A percentile compares a stretch with the other conserved stretches of the same genome.
These are phyloP conservation scores for Zaprionus kolodkinae DNA, from an alignment of 1,140 invertebrate species.

Conservation along the genomic window DNA sequence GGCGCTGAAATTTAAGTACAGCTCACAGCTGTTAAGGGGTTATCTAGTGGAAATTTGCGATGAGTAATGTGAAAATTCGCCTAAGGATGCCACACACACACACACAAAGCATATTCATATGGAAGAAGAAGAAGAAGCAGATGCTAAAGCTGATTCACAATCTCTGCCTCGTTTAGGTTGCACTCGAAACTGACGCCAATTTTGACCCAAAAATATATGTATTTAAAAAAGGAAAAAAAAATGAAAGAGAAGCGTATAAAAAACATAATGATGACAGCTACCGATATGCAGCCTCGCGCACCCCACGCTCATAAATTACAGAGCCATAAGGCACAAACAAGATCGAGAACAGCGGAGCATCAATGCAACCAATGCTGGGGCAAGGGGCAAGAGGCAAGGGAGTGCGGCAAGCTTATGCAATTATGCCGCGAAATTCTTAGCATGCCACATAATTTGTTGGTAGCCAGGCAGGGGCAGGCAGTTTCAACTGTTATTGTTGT, in stretches of 20 bases:
- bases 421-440: conserved; percentile 77
- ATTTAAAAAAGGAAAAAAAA: conserved; percentile 10
- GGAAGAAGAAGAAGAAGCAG: not conserved
- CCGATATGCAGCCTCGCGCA: conserved; percentile 62
- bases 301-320: conserved; percentile 63
- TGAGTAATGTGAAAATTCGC: conserved; percentile 23
- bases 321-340: conserved; percentile 72
- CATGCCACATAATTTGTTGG: conserved; percentile 82
- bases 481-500: conserved; percentile 18
- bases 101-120: not conserved
- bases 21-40: conserved; percentile 4
- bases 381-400: too few species aligned
- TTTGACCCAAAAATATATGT: conserved; percentile 55
- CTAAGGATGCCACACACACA: not conserved
- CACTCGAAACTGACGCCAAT: conserved; percentile 37
- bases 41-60: conserved; percentile 11
- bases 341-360: conserved; percentile 38
- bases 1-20: conserved; percentile 55
- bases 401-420: conserved; percentile 47
- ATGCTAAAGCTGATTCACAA: not conserved
- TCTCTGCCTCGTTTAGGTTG: conserved; percentile 1
- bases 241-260: conserved; percentile 34
- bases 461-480: conserved; percentile 57
- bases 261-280: conserved; percentile 77
- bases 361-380: not conserved